These are phyloP conservation scores for Acronicta alni DNA, from an alignment of 2,888 invertebrate genomes.

Conservation along the genomic window DNA sequence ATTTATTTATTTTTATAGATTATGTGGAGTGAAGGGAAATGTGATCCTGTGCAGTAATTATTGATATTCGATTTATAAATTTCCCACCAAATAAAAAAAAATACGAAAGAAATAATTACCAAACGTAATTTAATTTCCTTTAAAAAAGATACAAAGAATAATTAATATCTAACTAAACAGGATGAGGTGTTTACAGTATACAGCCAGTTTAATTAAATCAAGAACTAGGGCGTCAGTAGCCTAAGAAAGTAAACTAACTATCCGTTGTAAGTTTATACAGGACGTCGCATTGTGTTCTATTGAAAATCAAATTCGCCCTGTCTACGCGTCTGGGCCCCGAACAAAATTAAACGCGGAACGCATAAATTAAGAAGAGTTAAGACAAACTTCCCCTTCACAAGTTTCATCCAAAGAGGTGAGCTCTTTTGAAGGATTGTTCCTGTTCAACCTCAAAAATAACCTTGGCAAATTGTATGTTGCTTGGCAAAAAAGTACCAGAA, in stretches of 20 bases:
- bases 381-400: constrained; percentile 76
- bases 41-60: too few relatives aligned
- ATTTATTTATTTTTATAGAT: not conserved
- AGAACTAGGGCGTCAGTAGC: constrained; percentile 52
- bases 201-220: constrained; percentile 47
- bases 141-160: too few relatives aligned
- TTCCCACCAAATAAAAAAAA: too few relatives aligned
- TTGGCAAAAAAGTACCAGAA: constrained; percentile 32
- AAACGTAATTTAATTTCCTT: too few relatives aligned
- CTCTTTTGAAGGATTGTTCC: constrained; percentile 77
- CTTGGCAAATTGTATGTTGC: constrained; percentile 49
- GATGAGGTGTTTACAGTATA: too few relatives aligned
- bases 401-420: constrained; percentile 78
- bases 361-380: constrained; percentile 83
- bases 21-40: not conserved
- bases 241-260: constrained; percentile 67
- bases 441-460: constrained; percentile 64
- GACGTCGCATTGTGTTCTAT: constrained; percentile 76
- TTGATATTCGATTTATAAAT: too few relatives aligned
- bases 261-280: constrained; percentile 64
- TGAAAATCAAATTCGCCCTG: constrained; percentile 80
- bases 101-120: too few relatives aligned
- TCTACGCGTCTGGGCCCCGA: constrained; percentile 53
- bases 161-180: too few relatives aligned
- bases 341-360: constrained; percentile 82